Evolutionary conservation across 2,113 vertebrate genomes (phyloP), one percentile per base, ranked within the genome.

Genomic region (Mesembrinibis cayennensis): DNA sequence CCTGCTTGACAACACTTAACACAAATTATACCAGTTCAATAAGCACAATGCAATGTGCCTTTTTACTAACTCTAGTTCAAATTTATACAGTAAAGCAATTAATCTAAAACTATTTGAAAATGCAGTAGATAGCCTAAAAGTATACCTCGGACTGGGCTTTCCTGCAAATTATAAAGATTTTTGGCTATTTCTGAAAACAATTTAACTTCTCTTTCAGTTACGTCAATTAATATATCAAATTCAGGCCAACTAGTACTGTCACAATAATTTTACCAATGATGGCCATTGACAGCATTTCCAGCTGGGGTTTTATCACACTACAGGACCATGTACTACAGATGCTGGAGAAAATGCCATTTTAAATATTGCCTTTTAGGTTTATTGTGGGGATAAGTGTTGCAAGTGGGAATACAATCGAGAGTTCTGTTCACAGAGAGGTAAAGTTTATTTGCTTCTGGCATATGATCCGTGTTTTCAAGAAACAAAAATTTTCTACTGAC

Each of bases 201-300:
- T 26, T 67, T 36, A 13, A 50, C 50, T 86, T 96, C 49, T 80
- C 9, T 82, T 90, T 87, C 87, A 94, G 61, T 94, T 90, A 91
- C 45, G 49, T 94, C 69, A 93, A 78, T 95, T 87, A 38, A 38
- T 72, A 74, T 72, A 52, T 95, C 91, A 96, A 49, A 95, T 94
- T 82, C 74, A 89, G 83, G 40, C 66, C 78, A 84, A 56, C 86
- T 80, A 90, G 71, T 96, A 91, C 92, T 15, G 12, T 78, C 83
- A 95, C 40, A 88, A 44, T 82, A n/a, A 69, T 82, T 87, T 76
- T 90, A 53, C 3, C 40, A 92, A 72, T 73, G n/a, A 90, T 89
- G 63, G 55, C 82, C 78, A 49, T 69, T 42, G 87, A 83, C 91
- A 94, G 38, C 40, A 36, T 85, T 96, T 82, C 71, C 94, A 95